These are phyloP conservation scores for Acanthosoma haemorrhoidale DNA, from an alignment of 2,888 invertebrate genomes.

Conservation along the genomic window DNA sequence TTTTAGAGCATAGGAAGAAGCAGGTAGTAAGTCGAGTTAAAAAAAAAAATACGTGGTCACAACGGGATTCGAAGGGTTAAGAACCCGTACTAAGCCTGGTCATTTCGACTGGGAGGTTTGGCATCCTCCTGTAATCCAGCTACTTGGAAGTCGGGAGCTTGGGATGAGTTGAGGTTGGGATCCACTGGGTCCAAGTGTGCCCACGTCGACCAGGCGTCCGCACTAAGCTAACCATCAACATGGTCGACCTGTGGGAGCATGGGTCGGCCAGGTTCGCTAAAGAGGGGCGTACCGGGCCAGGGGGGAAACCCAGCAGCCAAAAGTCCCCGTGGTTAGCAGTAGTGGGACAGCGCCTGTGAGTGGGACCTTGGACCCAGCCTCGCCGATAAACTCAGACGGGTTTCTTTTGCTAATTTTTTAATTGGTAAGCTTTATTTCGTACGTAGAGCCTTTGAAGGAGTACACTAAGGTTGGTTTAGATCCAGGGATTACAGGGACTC, in stretches of 20 bases:
- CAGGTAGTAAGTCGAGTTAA: too few species aligned
- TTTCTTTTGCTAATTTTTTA: conserved; percentile 34
- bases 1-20: too few species aligned
- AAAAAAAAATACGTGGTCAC: background rate
- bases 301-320: conserved; percentile 99
- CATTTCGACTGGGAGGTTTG: conserved; percentile 73
- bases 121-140: conserved; percentile 98
- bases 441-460: too few species aligned
- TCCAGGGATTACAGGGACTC: too few species aligned
- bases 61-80: background rate
- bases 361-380: conserved; percentile 83
- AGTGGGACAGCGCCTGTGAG: conserved; percentile 98
- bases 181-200: conserved; percentile 56
- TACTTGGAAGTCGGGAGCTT: conserved; percentile 85
- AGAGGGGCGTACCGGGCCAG: conserved; percentile 98
- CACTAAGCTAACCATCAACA: conserved; percentile 97
- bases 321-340: conserved; percentile 98
- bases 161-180: conserved; percentile 91
- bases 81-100: background rate
- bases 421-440: too few species aligned
- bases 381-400: conserved; percentile 69
- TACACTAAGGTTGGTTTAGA: too few species aligned
- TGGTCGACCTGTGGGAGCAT: conserved; percentile 83
- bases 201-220: conserved; percentile 89
- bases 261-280: conserved; percentile 84